Evolutionary conservation across 1,140 invertebrate genomes (phyloP).

Genomic region (Drosophila neocordata): DNA sequence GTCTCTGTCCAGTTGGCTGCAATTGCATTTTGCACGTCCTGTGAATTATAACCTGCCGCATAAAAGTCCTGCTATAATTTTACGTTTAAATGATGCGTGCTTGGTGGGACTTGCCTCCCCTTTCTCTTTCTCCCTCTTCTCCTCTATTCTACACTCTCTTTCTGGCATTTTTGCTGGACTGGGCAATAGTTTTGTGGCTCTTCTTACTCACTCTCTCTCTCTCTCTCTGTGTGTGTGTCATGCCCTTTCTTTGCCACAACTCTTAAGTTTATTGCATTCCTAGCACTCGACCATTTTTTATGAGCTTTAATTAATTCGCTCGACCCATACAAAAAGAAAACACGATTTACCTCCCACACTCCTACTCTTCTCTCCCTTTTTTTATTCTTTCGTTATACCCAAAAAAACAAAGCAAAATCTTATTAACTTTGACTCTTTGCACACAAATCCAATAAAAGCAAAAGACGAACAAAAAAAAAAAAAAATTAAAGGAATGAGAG

Average conservation of each 20-base stretch:
- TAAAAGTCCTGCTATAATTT: conserved; percentile 75
- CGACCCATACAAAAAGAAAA: conserved; percentile 20
- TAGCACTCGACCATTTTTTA: conserved; percentile 69
- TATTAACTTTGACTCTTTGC: conserved; percentile 66
- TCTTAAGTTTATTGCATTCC: conserved; percentile 70
- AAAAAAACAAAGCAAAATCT: conserved; percentile 63
- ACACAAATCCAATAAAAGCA: conserved; percentile 69
- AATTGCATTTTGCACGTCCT: conserved; percentile 72
- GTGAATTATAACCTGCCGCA: conserved; percentile 77
- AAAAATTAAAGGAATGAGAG: conserved; percentile 6
- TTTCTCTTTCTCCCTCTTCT: neutral
- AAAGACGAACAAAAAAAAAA: conserved; percentile 31
- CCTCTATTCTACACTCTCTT: neutral
- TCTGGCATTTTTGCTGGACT: neutral
- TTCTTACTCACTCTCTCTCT: neutral
- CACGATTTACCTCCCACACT: neutral
- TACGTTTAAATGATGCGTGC: conserved; percentile 76
- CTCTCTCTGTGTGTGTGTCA: neutral
- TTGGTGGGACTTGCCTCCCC: conserved; percentile 12
- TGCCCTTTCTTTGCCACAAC: conserved; percentile 2
- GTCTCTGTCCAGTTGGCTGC: conserved; percentile 25
- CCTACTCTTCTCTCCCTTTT: neutral
- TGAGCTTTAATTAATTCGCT: conserved; percentile 73
- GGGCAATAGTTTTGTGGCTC: conserved; percentile 10
- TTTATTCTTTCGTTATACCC: neutral